A percentile compares a stretch with the other conserved stretches of the same genome.
Evolutionary conservation across 2,888 invertebrate species (phyloP).

Genomic region (Eilema griseolum): DNA sequence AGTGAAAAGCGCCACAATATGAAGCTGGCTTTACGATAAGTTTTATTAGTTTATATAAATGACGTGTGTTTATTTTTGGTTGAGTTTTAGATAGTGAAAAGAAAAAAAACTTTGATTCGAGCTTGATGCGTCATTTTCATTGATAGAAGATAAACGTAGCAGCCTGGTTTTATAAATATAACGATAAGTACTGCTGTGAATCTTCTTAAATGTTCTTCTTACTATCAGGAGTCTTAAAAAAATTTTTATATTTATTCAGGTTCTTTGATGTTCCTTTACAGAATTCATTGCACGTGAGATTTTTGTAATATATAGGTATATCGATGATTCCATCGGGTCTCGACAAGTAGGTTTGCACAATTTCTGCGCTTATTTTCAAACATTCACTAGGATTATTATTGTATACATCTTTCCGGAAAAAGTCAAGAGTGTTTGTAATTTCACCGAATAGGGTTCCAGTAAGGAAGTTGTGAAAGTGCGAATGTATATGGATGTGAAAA

Average conservation of each 20-base stretch:
- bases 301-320: not conserved
- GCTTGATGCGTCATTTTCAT: too few relatives aligned
- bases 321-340: too few relatives aligned
- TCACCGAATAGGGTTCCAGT: too few relatives aligned
- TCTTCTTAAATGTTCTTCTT: constrained; percentile 16
- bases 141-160: too few relatives aligned
- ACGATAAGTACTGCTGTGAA: constrained; percentile 34
- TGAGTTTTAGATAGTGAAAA: too few relatives aligned
- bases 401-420: too few relatives aligned
- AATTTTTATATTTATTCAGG: constrained; percentile 40
- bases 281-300: constrained; percentile 40
- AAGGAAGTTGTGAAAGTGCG: not conserved
- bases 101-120: too few relatives aligned
- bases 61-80: constrained; percentile 16
- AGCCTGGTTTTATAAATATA: constrained; percentile 18
- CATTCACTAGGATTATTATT: too few relatives aligned
- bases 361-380: too few relatives aligned
- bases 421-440: too few relatives aligned
- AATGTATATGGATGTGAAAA: not conserved
- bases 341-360: too few relatives aligned
- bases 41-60: constrained; percentile 5
- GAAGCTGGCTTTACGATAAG: not conserved
- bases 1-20: not conserved
- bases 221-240: too few relatives aligned
- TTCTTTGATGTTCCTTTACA: constrained; percentile 53